These are phyloP conservation scores for Corbicula japonica DNA, from an alignment of 2,888 invertebrate species.

Conservation along the genomic window DNA sequence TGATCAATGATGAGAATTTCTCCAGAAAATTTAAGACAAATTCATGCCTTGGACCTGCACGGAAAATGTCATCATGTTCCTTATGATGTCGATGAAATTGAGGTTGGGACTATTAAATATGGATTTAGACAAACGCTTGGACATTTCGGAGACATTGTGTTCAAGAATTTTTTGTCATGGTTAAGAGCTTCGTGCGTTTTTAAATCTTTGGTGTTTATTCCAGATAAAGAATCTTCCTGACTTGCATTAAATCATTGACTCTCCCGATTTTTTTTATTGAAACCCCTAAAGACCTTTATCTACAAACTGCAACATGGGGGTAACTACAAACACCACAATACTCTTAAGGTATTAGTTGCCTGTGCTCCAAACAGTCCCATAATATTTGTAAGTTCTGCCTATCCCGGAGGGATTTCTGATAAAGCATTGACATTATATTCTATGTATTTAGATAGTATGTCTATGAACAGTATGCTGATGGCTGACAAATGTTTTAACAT, in stretches of 20 bases:
- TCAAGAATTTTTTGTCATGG: conserved; percentile 51
- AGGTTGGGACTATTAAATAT: conserved; percentile 46
- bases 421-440: conserved; percentile 55
- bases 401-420: conserved; percentile 63
- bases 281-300: conserved; percentile 51
- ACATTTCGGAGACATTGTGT: conserved; percentile 42
- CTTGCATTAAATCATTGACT: conserved; percentile 53
- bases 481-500: conserved; percentile 71
- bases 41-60: conserved; percentile 38
- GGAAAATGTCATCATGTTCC: conserved; percentile 54
- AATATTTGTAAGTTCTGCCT: conserved; percentile 45
- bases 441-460: conserved; percentile 57
- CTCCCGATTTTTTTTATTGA: conserved; percentile 60
- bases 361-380: conserved; percentile 64
- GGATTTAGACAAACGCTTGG: conserved; percentile 54
- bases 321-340: conserved; percentile 71
- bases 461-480: conserved; percentile 51
- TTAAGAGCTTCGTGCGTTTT: conserved; percentile 41
- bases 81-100: conserved; percentile 53
- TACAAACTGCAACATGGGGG: conserved; percentile 63
- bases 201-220: conserved; percentile 34
- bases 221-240: conserved; percentile 40
- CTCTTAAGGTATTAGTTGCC: conserved; percentile 59
- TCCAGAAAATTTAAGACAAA: conserved; percentile 10
- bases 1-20: conserved; percentile 22